Conservation (phyloP, 2,113 vertebrate genomes). For the Scophthalmus maximus region DNA sequence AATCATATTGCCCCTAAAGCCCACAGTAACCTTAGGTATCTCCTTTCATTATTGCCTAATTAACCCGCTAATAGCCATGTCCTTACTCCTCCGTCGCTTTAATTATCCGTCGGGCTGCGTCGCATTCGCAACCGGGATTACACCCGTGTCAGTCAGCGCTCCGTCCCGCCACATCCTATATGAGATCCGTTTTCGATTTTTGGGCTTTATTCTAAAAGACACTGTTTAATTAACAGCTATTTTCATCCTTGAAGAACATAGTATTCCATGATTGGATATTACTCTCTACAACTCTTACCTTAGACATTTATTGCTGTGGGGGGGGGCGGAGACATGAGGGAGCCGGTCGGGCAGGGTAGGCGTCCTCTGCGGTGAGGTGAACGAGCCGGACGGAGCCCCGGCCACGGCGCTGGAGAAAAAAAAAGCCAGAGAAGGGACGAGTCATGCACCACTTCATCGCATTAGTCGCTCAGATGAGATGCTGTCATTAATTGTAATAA, state of each 20-base stretch:
- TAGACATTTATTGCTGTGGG: neutral
- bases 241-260: constrained; percentile 50
- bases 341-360: constrained; percentile 27
- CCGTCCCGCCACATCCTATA: constrained; percentile 59
- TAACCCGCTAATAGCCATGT: constrained; percentile 90
- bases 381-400: no score
- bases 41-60: constrained; percentile 87
- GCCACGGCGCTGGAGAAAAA: constrained; percentile 33
- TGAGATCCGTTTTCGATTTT: constrained; percentile 59
- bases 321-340: neutral
- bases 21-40: constrained; percentile 83
- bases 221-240: constrained; percentile 64
- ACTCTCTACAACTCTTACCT: constrained; percentile 22
- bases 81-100: constrained; percentile 72
- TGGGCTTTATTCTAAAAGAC: constrained; percentile 65
- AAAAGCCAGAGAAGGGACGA: constrained; percentile 50
- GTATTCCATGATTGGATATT: constrained; percentile 24
- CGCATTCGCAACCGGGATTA: constrained; percentile 63
- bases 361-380: constrained; percentile 57
- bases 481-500: constrained; percentile 78
- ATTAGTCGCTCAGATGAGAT: constrained; percentile 66
- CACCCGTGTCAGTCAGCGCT: constrained; percentile 62
- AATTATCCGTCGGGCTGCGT: constrained; percentile 75
- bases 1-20: constrained; percentile 84
- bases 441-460: constrained; percentile 57